Percentiles rank a stretch among this genome's conserved stretches.
Evolutionary conservation across 2,113 vertebrate species (phyloP).

Genomic region (Aspiorhynchus laticeps): DNA sequence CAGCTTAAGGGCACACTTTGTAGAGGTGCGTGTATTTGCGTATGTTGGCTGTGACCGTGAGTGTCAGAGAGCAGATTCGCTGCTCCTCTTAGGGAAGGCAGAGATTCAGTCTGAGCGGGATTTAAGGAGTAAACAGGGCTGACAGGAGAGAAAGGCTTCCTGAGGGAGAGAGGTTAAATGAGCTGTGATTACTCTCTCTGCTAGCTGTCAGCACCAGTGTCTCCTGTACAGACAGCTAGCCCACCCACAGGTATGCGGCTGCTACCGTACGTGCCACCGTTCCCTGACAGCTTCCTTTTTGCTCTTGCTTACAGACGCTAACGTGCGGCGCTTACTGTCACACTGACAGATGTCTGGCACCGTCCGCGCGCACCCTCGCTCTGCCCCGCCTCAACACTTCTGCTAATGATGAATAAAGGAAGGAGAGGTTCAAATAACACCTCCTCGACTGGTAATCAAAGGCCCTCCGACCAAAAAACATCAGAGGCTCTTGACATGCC

Average conservation of each 20-base stretch:
- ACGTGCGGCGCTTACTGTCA: constrained; percentile 61
- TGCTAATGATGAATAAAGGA: constrained; percentile 59
- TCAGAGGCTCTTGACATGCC: constrained; percentile 51
- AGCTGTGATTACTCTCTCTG: constrained; percentile 57
- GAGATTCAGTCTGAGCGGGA: constrained; percentile 62
- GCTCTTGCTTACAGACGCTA: constrained; percentile 65
- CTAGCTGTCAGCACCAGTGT: constrained; percentile 67
- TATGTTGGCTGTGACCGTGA: constrained; percentile 22
- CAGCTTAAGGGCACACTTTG: constrained; percentile 64
- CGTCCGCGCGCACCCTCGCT: constrained; percentile 52
- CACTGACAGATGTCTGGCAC: constrained; percentile 58
- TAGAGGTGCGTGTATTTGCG: constrained; percentile 31
- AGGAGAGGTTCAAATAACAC: constrained; percentile 65
- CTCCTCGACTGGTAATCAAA: constrained; percentile 62
- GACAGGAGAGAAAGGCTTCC: constrained; percentile 72
- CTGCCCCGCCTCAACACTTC: constrained; percentile 55
- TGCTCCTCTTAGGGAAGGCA: constrained; percentile 61
- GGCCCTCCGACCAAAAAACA: constrained; percentile 50
- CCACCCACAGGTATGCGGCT: constrained; percentile 74
- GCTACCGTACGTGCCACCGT: constrained; percentile 57
- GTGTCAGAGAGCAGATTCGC: constrained; percentile 59
- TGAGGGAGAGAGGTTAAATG: constrained; percentile 60
- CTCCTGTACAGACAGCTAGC: constrained; percentile 73
- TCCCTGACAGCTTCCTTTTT: constrained; percentile 70
- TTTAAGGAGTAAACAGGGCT: constrained; percentile 75